Evolutionary conservation across 2,113 vertebrate species (phyloP).

Genomic region (Callipepla squamata): DNA sequence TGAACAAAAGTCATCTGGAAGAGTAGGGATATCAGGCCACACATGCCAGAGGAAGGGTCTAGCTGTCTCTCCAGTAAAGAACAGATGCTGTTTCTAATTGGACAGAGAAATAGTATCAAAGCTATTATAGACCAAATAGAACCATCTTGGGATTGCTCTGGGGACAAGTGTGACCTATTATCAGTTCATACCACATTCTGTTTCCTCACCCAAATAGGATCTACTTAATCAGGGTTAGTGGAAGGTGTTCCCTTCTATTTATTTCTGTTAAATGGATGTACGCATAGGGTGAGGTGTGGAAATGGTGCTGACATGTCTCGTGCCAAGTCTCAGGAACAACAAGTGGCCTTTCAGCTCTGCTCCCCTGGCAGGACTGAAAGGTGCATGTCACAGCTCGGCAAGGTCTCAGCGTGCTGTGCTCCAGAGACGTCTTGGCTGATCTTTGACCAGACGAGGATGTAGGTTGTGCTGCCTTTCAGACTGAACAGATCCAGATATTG

Average conservation of each 20-base stretch:
- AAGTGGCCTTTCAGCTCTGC: not conserved
- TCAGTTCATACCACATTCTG: not conserved
- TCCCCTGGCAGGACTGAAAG: not conserved
- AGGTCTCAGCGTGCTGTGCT: not conserved
- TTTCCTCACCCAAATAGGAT: not conserved
- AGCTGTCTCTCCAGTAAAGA: rapidly evolving
- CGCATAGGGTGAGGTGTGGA: not conserved
- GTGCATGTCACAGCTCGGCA: not conserved
- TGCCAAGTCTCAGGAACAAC: not conserved
- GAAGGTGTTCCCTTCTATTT: not conserved
- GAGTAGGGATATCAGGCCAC: not conserved
- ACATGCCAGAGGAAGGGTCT: not conserved
- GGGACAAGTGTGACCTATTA: not conserved
- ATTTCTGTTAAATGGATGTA: not conserved
- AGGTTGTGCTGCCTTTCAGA: not conserved
- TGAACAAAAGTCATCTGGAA: not conserved
- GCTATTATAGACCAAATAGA: not conserved
- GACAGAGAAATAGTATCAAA: not conserved
- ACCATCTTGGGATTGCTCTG: not conserved
- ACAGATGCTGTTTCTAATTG: not conserved
- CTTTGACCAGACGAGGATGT: not conserved
- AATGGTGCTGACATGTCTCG: not conserved
- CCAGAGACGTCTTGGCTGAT: not conserved
- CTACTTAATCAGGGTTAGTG: not conserved
- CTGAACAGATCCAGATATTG: not conserved